Evolutionary conservation across 2,113 vertebrate genomes (phyloP).

Genomic region (Tetrao urogallus): DNA sequence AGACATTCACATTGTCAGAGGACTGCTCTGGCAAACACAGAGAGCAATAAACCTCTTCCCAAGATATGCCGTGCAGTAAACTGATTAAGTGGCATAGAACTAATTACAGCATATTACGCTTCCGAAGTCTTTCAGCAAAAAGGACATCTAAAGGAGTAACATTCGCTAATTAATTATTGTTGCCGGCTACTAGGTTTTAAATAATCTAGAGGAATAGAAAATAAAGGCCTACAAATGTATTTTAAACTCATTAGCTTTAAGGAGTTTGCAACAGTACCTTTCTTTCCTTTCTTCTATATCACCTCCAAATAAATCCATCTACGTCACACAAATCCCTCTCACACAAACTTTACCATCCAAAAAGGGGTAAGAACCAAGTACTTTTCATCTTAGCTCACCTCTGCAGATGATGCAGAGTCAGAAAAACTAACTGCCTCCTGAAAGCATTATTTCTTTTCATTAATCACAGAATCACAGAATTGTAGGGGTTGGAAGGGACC

Average conservation of each 20-base stretch:
- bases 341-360: fast-evolving
- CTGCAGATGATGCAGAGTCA: not conserved
- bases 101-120: not conserved
- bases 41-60: not conserved
- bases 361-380: not conserved
- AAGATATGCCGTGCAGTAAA: not conserved
- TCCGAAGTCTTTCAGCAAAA: not conserved
- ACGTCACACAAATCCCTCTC: fast-evolving
- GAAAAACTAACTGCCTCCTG: not conserved
- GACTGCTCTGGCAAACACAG: not conserved
- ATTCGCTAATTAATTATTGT: not conserved
- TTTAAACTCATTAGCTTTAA: not conserved
- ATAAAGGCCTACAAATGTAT: not conserved
- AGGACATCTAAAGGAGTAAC: not conserved
- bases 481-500: no score
- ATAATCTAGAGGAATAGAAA: not conserved
- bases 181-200: not conserved
- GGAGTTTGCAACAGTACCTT: not conserved
- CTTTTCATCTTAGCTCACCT: not conserved
- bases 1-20: constrained; percentile 6
- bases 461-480: not conserved
- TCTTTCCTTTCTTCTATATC: not conserved
- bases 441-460: not conserved
- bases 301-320: not conserved
- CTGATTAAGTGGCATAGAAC: constrained; percentile 15